Evolutionary conservation across 2,888 invertebrate species (phyloP).

Genomic region (Phaedon cochleariae): DNA sequence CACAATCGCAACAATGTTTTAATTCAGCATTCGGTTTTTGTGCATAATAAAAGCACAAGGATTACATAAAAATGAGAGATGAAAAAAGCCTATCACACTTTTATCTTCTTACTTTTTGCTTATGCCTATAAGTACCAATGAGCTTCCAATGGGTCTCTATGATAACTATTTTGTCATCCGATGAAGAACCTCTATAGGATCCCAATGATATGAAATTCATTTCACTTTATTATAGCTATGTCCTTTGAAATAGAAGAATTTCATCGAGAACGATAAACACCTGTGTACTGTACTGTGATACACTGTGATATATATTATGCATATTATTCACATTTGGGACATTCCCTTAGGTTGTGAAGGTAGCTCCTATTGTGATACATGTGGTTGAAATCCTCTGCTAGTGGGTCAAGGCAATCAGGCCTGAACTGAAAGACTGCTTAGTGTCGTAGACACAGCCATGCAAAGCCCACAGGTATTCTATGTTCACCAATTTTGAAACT

Average conservation of each 20-base stretch:
- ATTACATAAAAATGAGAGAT: neutral
- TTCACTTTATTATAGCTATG: neutral
- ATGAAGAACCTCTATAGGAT: neutral
- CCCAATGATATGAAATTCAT: neutral
- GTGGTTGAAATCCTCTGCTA: too few relatives aligned
- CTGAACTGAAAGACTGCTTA: too few relatives aligned
- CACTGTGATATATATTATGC: too few relatives aligned
- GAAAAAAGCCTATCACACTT: neutral
- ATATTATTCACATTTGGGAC: too few relatives aligned
- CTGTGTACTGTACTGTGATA: too few relatives aligned
- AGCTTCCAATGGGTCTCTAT: constrained; percentile 3
- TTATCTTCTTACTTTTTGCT: neutral
- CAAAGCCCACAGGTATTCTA: too few relatives aligned
- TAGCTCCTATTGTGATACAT: too few relatives aligned
- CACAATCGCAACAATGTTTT: neutral
- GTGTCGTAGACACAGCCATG: too few relatives aligned
- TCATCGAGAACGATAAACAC: too few relatives aligned
- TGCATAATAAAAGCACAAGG: neutral
- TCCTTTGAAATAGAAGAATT: neutral
- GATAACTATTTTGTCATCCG: constrained; percentile 3
- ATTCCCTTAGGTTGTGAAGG: too few relatives aligned
- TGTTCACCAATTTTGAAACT: too few relatives aligned
- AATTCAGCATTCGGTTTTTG: constrained; percentile 4
- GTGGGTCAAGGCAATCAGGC: too few relatives aligned
- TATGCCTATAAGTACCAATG: neutral